phyloP scores from a whole-genome alignment of 2,113 vertebrate species.

The Ornithorhynchus anatinus region DNA sequence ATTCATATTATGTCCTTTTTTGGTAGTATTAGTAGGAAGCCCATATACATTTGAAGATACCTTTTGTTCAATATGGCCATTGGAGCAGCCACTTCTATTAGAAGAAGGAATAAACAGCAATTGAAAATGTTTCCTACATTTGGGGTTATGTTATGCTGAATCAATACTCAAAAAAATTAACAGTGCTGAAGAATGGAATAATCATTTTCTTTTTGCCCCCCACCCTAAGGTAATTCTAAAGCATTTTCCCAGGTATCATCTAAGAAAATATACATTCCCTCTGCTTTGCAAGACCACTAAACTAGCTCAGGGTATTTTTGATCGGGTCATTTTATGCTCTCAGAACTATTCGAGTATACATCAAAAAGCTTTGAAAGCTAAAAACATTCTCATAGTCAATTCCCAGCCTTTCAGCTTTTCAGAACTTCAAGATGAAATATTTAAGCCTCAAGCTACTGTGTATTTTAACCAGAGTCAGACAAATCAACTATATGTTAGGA shows the following conservation, averaged over 20 bases:
- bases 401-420: conserved; percentile 21
- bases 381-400: conserved; percentile 20
- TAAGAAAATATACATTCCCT: conserved; percentile 44
- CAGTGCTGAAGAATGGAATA: conserved; percentile 25
- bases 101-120: conserved; percentile 16
- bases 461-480: conserved; percentile 45
- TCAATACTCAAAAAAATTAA: conserved; percentile 49
- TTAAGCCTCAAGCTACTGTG: conserved; percentile 19
- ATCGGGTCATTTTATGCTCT: conserved; percentile 42
- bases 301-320: conserved; percentile 12
- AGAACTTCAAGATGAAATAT: conserved; percentile 40
- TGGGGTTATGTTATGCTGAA: conserved; percentile 30
- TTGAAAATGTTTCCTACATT: conserved; percentile 32
- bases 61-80: conserved; percentile 2
- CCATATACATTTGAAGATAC: neutral
- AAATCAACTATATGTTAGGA: conserved; percentile 28
- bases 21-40: neutral
- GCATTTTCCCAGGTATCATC: conserved; percentile 34
- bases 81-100: conserved; percentile 7
- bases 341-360: conserved; percentile 42
- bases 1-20: neutral
- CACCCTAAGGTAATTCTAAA: conserved; percentile 32
- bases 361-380: conserved; percentile 41
- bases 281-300: conserved; percentile 23
- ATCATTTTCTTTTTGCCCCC: conserved; percentile 44